These are phyloP conservation scores for Okamejei kenojei DNA, from an alignment of 2,797 vertebrate species.

Conservation along the genomic window DNA sequence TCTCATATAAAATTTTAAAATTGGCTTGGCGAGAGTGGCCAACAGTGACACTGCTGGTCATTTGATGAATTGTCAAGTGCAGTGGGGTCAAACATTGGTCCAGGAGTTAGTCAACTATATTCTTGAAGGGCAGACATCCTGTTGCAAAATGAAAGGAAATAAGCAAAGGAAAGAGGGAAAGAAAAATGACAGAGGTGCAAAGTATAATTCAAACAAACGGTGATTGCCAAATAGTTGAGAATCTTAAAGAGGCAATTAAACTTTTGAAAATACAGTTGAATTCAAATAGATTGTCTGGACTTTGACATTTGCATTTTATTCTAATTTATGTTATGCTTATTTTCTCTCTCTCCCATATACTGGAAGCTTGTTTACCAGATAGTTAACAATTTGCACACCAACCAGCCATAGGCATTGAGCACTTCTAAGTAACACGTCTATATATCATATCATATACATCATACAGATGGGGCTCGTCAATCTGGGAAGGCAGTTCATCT, in stretches of 20 bases:
- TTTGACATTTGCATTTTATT: not conserved
- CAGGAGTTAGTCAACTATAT: not conserved
- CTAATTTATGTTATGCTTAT: not conserved
- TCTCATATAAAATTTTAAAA: not conserved
- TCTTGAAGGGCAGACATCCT: not conserved
- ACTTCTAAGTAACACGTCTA: not conserved
- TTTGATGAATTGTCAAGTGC: not conserved
- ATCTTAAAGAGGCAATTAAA: not conserved
- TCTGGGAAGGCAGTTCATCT: no score
- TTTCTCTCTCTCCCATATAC: not conserved
- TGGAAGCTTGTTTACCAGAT: not conserved
- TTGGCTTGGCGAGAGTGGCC: not conserved
- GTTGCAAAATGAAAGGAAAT: not conserved
- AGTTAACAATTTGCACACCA: not conserved
- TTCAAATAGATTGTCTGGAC: not conserved
- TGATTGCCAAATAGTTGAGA: not conserved
- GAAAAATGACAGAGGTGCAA: not conserved
- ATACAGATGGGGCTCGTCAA: no score
- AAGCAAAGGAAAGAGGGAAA: not conserved
- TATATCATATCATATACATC: no score
- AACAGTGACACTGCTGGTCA: slow-evolving; percentile 35
- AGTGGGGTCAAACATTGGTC: not conserved
- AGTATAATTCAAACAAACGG: no score
- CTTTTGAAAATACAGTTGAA: not conserved
- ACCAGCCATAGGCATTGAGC: not conserved